Conservation (phyloP, 2,113 vertebrate species). For the Sphaerodactylus townsendi region DNA sequence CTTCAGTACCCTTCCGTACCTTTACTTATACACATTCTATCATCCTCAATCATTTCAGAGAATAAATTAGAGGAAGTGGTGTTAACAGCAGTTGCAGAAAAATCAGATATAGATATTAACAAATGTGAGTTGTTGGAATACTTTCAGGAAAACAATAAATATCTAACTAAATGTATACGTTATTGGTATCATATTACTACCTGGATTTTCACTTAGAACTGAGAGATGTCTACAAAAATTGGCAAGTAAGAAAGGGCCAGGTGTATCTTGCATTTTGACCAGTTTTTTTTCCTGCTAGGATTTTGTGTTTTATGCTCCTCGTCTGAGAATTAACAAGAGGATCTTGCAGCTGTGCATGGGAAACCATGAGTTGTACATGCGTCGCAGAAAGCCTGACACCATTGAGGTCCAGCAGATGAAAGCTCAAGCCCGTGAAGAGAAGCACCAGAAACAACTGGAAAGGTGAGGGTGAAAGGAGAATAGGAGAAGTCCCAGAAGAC, state of each 20-base stretch:
- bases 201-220: not conserved
- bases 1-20: not conserved
- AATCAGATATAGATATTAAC: not conserved
- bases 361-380: constrained; percentile 97
- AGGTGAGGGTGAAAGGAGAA: constrained; percentile 63
- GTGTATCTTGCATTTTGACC: not conserved
- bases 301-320: constrained; percentile 93
- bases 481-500: too few relatives aligned
- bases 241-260: not conserved
- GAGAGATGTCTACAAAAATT: not conserved
- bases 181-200: not conserved
- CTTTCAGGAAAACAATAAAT: not conserved
- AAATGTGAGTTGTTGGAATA: not conserved
- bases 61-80: not conserved
- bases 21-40: not conserved
- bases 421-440: constrained; percentile 93
- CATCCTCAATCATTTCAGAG: not conserved
- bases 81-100: not conserved
- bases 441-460: constrained; percentile 89
- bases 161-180: not conserved
- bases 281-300: constrained; percentile 74
- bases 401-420: constrained; percentile 99
- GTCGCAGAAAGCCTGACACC: constrained; percentile 92
- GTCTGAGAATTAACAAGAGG: constrained; percentile 95
- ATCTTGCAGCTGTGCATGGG: constrained; percentile 98